Evolutionary conservation across 2,113 vertebrate species (phyloP).

Genomic region (Apodemus sylvaticus): DNA sequence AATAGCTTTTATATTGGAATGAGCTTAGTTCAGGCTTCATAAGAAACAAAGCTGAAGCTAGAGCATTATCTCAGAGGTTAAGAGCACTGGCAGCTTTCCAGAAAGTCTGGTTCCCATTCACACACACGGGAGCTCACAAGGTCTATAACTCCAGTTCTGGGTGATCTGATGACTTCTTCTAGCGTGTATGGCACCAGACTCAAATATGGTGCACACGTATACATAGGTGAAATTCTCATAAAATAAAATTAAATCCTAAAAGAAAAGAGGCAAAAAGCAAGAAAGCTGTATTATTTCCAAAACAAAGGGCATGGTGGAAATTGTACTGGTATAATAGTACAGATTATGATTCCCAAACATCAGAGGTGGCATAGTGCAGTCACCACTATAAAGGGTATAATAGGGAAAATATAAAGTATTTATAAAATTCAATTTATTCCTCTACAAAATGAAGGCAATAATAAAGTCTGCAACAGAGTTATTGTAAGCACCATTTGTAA

Average conservation of each 20-base stretch:
- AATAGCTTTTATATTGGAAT: neutral
- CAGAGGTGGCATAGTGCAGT: neutral
- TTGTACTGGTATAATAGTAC: neutral
- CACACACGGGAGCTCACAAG: no score
- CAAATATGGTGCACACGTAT: neutral
- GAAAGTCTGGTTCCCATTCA: neutral
- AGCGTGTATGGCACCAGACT: neutral
- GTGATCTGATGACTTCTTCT: neutral
- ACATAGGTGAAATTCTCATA: neutral
- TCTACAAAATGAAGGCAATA: conserved; percentile 12
- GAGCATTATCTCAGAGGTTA: neutral
- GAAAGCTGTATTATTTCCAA: neutral
- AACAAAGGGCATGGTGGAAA: neutral
- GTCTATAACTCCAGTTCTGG: neutral
- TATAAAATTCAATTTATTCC: conserved; percentile 47
- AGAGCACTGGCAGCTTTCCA: neutral
- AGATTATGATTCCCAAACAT: neutral
- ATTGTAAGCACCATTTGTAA: neutral
- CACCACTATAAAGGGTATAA: neutral
- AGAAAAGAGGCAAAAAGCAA: neutral
- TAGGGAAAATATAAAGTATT: neutral
- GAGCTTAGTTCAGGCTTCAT: neutral
- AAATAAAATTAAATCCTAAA: neutral
- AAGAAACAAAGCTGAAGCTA: neutral
- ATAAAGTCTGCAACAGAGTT: neutral